These are phyloP conservation scores for Silurus asotus DNA, from an alignment of 2,113 vertebrate genomes.

Conservation along the genomic window DNA sequence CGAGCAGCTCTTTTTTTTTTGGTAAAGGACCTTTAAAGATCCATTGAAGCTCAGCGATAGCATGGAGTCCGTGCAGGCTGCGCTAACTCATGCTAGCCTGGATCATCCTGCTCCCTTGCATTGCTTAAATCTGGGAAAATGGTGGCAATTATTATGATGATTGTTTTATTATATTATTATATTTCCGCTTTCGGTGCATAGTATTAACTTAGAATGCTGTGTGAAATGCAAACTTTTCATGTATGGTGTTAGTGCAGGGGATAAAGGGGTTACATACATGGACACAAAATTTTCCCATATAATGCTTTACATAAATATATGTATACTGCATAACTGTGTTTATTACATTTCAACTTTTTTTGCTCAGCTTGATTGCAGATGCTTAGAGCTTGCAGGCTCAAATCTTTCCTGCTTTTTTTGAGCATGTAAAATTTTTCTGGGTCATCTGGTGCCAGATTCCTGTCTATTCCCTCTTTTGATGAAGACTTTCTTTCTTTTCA, in stretches of 20 bases:
- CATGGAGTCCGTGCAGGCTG: constrained; percentile 32
- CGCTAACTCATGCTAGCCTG: constrained; percentile 66
- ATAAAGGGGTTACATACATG: constrained; percentile 27
- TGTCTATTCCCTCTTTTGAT: constrained; percentile 1
- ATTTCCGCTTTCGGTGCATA: neutral
- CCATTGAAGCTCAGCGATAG: constrained; percentile 65
- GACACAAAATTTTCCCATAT: neutral
- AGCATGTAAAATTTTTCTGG: neutral
- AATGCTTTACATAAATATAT: neutral
- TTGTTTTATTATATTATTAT: neutral
- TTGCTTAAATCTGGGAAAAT: constrained; percentile 17
- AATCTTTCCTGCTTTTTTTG: constrained; percentile 23
- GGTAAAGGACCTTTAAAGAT: constrained; percentile 76
- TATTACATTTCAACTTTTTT: constrained; percentile 8
- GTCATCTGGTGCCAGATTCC: neutral
- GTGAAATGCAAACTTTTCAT: constrained; percentile 37
- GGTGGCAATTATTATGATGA: constrained; percentile 8
- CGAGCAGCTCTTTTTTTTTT: constrained; percentile 71
- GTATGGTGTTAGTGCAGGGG: constrained; percentile 26
- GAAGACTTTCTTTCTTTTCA: neutral
- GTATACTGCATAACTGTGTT: neutral
- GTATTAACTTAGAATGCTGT: constrained; percentile 20
- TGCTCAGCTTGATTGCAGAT: constrained; percentile 25
- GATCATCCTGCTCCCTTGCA: constrained; percentile 25
- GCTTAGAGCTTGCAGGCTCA: constrained; percentile 11